Conservation (phyloP, 2,888 invertebrate species). For the Palloptera scutellata region DNA sequence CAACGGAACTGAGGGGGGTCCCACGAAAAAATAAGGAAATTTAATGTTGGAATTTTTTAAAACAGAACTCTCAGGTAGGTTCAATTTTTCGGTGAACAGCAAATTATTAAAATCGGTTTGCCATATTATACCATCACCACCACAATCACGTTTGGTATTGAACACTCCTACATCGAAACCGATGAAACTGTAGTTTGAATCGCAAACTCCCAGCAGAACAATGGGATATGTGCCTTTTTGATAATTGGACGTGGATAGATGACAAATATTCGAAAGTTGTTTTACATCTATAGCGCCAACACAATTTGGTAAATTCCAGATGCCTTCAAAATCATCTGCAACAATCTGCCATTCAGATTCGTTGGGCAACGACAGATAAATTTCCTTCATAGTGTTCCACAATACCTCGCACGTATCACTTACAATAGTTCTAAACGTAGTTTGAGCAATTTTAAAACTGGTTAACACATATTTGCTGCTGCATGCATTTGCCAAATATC, state of each 20-base stretch:
- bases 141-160: conserved; percentile 36
- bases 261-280: conserved; percentile 33
- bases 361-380: conserved; percentile 23
- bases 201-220: conserved; percentile 20
- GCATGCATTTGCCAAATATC: conserved; percentile 20
- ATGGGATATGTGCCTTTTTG: conserved; percentile 21
- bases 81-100: conserved; percentile 22
- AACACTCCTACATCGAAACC: conserved; percentile 33
- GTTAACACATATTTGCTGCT: conserved; percentile 12
- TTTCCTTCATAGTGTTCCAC: conserved; percentile 11
- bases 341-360: conserved; percentile 28
- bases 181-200: conserved; percentile 33
- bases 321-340: conserved; percentile 29
- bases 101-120: conserved; percentile 26
- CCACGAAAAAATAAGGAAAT: conserved; percentile 32
- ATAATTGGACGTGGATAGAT: conserved; percentile 30
- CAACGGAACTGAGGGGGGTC: conserved; percentile 29
- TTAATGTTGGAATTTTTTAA: conserved; percentile 22
- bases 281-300: conserved; percentile 34
- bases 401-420: conserved; percentile 21
- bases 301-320: conserved; percentile 36
- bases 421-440: conserved; percentile 18
- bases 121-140: conserved; percentile 33
- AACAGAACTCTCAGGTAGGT: conserved; percentile 23
- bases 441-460: conserved; percentile 23